Percentiles rank a stretch among this genome's conserved stretches.
Conservation (phyloP, 2,113 vertebrate genomes). For the Boulengeromyrus knoepffleri region DNA sequence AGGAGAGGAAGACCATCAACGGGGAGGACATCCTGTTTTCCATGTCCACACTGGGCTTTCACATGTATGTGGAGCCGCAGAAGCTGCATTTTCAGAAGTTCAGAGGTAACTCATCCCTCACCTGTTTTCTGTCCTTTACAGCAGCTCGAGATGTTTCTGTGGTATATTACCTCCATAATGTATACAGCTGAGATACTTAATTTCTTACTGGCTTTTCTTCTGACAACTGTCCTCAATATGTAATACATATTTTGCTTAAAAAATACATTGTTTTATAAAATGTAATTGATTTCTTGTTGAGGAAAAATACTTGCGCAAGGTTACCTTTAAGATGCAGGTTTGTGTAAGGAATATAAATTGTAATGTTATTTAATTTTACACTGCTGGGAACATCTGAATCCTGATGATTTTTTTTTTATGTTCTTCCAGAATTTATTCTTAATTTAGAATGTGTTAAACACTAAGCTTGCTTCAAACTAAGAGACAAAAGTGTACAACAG, state of each 20-base stretch:
- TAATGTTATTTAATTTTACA: background rate
- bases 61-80: constrained; percentile 94
- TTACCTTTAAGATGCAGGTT: no score
- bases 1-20: constrained; percentile 97
- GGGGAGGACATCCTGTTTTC: constrained; percentile 97
- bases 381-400: background rate
- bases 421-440: background rate
- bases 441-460: background rate
- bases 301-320: no score
- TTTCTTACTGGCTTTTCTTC: background rate
- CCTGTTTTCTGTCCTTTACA: background rate
- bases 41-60: constrained; percentile 96
- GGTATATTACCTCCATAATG: background rate
- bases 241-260: background rate
- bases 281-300: no score
- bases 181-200: background rate
- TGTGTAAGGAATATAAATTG: background rate
- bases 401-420: background rate
- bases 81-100: constrained; percentile 98
- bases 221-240: background rate
- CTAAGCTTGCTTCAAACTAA: background rate
- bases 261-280: background rate
- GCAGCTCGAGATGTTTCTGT: background rate
- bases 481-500: background rate
- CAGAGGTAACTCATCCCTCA: constrained; percentile 55